Conservation (phyloP, 2,113 vertebrate species). For the Oryzias woworae region DNA sequence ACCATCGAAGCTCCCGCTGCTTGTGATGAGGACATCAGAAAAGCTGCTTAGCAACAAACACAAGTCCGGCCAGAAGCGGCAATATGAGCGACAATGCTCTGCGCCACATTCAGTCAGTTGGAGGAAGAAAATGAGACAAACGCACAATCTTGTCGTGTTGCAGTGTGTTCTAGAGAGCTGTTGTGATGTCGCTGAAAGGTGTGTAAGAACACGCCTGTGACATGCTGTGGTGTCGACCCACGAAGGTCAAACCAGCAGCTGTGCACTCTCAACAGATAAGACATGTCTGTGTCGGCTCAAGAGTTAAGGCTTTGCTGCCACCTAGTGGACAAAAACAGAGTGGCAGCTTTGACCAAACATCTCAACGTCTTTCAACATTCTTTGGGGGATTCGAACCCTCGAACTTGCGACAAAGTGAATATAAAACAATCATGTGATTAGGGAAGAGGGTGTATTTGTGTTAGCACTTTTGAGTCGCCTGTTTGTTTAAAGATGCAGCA, state of each 20-base stretch:
- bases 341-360: not conserved
- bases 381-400: no score
- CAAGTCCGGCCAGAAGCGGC: constrained; percentile 37
- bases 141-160: constrained; percentile 30
- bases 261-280: constrained; percentile 3
- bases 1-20: constrained; percentile 22
- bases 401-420: no score
- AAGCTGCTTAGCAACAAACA: constrained; percentile 51
- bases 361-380: constrained; percentile 15
- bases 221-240: not conserved
- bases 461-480: no score
- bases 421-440: no score
- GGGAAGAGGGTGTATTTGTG: no score
- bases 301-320: constrained; percentile 39
- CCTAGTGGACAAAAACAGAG: constrained; percentile 27
- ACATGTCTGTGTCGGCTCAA: not conserved
- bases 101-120: constrained; percentile 47
- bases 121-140: constrained; percentile 24
- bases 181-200: constrained; percentile 12
- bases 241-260: constrained; percentile 19
- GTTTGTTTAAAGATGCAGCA: constrained; percentile 40
- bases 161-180: not conserved
- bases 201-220: constrained; percentile 6
- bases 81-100: constrained; percentile 32
- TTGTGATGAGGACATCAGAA: constrained; percentile 41